These are phyloP conservation scores for Psammodynastes pulverulentus DNA, from an alignment of 2,113 vertebrate species.

Conservation along the genomic window DNA sequence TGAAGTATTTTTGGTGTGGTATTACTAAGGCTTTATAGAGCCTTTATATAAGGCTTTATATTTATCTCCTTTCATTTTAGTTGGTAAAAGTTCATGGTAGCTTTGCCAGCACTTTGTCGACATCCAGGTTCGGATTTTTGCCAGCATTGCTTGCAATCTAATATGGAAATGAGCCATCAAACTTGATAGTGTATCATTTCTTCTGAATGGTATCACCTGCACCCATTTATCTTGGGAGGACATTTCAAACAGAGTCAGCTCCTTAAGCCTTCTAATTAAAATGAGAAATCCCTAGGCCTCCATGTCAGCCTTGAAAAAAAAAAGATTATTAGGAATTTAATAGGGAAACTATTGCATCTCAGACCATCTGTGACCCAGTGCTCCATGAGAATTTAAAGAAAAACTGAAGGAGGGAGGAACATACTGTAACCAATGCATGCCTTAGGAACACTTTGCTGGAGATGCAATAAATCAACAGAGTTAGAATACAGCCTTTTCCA, in stretches of 20 bases:
- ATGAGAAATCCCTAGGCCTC: constrained; percentile 94
- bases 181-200: constrained; percentile 82
- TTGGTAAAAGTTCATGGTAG: constrained; percentile 62
- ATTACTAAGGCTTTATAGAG: no score
- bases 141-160: constrained; percentile 87
- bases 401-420: constrained; percentile 77
- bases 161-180: constrained; percentile 93
- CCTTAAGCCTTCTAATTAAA: constrained; percentile 99
- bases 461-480: constrained; percentile 85
- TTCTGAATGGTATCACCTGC: constrained; percentile 86
- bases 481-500: constrained; percentile 87
- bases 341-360: constrained; percentile 95
- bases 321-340: constrained; percentile 99
- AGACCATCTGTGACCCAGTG: constrained; percentile 97
- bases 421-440: constrained; percentile 75
- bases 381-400: constrained; percentile 90
- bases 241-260: constrained; percentile 93
- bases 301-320: constrained; percentile 85
- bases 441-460: constrained; percentile 79
- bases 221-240: constrained; percentile 83
- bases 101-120: constrained; percentile 67
- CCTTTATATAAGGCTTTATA: no score
- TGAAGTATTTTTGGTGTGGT: no score
- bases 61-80: constrained; percentile 55
- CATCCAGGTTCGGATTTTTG: constrained; percentile 76